Percentiles rank a stretch among this genome's conserved stretches.
Evolutionary conservation across 2,888 invertebrate genomes (phyloP).

Genomic region (Petrolisthes manimaculis): DNA sequence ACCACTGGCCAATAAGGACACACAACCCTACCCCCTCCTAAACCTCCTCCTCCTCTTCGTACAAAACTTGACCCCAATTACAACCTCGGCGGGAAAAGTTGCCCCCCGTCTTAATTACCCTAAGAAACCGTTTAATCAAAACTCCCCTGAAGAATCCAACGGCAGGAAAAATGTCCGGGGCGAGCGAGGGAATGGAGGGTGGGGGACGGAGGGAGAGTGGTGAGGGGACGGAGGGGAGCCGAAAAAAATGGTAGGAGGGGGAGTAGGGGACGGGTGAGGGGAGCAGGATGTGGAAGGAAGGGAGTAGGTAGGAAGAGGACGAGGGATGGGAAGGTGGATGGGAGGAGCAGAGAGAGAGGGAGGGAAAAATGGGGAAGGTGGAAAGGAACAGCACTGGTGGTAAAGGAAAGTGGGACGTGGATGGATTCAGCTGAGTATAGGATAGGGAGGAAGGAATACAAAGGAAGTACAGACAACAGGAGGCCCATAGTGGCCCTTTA

Average conservation of each 20-base stretch:
- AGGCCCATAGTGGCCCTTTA: too few relatives aligned
- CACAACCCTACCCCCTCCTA: constrained; percentile 1
- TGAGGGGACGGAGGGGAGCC: too few relatives aligned
- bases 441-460: neutral
- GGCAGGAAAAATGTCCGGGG: too few relatives aligned
- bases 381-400: neutral
- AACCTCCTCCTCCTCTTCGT: neutral
- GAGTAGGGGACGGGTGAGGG: constrained; percentile 16
- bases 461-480: neutral
- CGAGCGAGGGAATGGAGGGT: too few relatives aligned
- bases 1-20: neutral
- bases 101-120: constrained; percentile 47
- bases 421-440: neutral
- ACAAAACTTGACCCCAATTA: constrained; percentile 52
- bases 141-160: constrained; percentile 56
- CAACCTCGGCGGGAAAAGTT: constrained; percentile 27
- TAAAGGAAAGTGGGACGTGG: neutral
- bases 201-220: too few relatives aligned
- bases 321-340: neutral
- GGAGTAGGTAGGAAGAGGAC: neutral
- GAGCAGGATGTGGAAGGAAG: neutral
- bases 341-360: neutral
- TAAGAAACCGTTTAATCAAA: constrained; percentile 59
- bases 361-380: neutral
- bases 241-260: constrained; percentile 39